Conservation (phyloP, 2,113 vertebrate genomes). For the Epinephelus cyanopodus region DNA sequence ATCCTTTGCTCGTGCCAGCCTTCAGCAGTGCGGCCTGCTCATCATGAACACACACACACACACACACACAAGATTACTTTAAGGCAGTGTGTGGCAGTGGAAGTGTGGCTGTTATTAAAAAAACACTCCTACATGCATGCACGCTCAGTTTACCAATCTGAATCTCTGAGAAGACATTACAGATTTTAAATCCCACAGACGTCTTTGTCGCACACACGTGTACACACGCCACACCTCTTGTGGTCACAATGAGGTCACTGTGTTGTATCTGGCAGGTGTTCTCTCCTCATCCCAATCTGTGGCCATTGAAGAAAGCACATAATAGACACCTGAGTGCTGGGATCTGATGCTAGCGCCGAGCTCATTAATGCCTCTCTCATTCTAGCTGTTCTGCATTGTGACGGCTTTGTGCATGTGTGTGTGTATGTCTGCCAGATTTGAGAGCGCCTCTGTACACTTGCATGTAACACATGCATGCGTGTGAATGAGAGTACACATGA, state of each 20-base stretch:
- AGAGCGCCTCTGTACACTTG: constrained; percentile 13
- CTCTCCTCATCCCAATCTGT: constrained; percentile 47
- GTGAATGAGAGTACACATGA: constrained; percentile 26
- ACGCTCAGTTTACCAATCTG: neutral
- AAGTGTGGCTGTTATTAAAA: neutral
- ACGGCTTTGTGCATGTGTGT: constrained; percentile 28
- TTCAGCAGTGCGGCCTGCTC: neutral
- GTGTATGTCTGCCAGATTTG: constrained; percentile 1
- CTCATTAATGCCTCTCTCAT: constrained; percentile 60
- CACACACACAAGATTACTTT: constrained; percentile 54
- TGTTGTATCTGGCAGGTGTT: constrained; percentile 55
- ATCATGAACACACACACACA: constrained; percentile 40
- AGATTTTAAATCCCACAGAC: constrained; percentile 12
- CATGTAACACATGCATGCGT: constrained; percentile 2
- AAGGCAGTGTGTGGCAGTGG: constrained; percentile 31
- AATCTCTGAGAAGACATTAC: constrained; percentile 9
- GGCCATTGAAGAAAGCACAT: constrained; percentile 55
- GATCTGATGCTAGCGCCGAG: constrained; percentile 40
- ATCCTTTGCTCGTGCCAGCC: constrained; percentile 8
- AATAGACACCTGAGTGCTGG: constrained; percentile 61
- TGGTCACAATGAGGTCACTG: constrained; percentile 56
- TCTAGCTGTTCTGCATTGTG: constrained; percentile 36
- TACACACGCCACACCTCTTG: neutral
- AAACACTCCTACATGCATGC: neutral
- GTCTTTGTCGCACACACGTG: neutral